These are phyloP conservation scores for Oncorhynchus nerka DNA, from an alignment of 2,113 vertebrate species.

Conservation along the genomic window DNA sequence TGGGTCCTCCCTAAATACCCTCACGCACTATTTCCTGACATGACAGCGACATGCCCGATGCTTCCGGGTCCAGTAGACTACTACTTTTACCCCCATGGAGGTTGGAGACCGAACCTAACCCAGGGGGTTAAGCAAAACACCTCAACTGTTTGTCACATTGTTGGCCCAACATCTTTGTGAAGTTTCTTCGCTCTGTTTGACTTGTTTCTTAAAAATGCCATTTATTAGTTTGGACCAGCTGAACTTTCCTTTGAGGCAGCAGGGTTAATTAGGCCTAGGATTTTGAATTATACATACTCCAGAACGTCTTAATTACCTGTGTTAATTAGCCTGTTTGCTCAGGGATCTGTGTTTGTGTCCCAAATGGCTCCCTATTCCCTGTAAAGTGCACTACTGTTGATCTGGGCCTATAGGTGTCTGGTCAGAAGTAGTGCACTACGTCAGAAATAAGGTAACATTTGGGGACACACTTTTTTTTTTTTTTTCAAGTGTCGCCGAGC, in stretches of 20 bases:
- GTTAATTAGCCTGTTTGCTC: slow-evolving; percentile 41
- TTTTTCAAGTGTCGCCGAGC: not conserved
- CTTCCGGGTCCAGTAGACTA: not conserved
- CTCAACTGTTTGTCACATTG: not conserved
- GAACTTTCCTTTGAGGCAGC: slow-evolving; percentile 12
- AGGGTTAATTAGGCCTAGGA: slow-evolving; percentile 49
- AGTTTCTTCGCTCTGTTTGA: not conserved
- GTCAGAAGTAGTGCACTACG: no score
- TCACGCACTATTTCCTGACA: not conserved
- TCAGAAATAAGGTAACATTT: no score
- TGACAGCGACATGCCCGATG: not conserved
- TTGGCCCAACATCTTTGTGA: not conserved
- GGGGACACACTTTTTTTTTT: not conserved
- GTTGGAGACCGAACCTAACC: slow-evolving; percentile 21
- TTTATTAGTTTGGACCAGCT: slow-evolving; percentile 1
- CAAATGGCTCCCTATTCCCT: no score
- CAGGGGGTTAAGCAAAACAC: not conserved
- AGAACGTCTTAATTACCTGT: slow-evolving; percentile 42
- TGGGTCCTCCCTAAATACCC: not conserved
- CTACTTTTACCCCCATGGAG: not conserved
- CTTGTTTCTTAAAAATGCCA: not conserved
- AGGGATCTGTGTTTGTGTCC: not conserved
- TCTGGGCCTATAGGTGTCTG: no score
- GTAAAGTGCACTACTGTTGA: no score
- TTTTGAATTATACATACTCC: slow-evolving; percentile 30